phyloP scores from a whole-genome alignment of 2,888 invertebrate species.

The Alviniconcha strummeri region DNA sequence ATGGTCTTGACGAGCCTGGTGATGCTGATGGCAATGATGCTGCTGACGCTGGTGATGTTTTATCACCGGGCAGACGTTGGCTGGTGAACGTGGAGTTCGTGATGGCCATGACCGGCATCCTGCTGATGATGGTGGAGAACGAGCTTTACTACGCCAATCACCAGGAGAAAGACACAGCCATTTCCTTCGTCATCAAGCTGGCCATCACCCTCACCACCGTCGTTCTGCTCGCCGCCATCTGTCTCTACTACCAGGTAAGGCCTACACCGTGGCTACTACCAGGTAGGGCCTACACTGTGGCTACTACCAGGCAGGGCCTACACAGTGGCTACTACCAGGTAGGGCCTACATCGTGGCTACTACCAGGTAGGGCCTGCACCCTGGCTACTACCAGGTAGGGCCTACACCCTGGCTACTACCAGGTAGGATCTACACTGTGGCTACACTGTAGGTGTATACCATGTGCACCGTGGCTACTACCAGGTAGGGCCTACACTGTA shows the following conservation, averaged over 20 bases:
- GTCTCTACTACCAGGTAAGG: constrained; percentile 50
- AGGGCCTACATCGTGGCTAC: no score
- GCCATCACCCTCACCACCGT: constrained; percentile 55
- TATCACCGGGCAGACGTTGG: constrained; percentile 41
- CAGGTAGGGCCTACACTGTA: no score
- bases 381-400: no score
- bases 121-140: constrained; percentile 62
- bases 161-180: constrained; percentile 42
- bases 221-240: constrained; percentile 54
- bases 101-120: constrained; percentile 55
- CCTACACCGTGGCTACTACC: background rate
- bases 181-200: constrained; percentile 53
- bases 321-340: no score
- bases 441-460: no score
- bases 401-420: no score
- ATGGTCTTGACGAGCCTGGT: no score
- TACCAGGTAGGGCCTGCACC: no score
- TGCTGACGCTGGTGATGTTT: background rate
- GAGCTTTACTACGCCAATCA: constrained; percentile 52
- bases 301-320: no score
- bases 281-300: no score
- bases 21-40: background rate
- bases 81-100: constrained; percentile 57
- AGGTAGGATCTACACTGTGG: no score
- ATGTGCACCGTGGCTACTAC: no score